phyloP scores from a whole-genome alignment of 2,113 vertebrate species.

The Dipodomys spectabilis region DNA sequence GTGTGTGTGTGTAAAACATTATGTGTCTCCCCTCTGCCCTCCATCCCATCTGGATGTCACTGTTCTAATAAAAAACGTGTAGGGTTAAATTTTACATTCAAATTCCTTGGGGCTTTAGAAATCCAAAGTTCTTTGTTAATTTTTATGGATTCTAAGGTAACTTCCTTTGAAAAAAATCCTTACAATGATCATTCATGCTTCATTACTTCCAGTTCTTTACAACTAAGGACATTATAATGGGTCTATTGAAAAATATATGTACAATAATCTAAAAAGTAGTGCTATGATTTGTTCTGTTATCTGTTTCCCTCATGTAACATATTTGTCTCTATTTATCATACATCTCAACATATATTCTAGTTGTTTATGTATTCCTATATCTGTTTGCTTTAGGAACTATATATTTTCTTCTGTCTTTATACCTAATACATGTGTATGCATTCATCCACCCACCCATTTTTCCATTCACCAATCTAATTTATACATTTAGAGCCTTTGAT shows the following conservation, averaged over 20 bases:
- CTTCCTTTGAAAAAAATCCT: constrained; percentile 66
- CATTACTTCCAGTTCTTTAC: constrained; percentile 60
- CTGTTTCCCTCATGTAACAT: neutral
- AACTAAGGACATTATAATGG: constrained; percentile 48
- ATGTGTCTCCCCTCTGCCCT: constrained; percentile 39
- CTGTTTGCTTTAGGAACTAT: neutral
- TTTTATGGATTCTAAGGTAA: constrained; percentile 61
- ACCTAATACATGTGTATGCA: neutral
- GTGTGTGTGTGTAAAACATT: neutral
- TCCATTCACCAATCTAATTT: neutral
- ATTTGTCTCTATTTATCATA: neutral
- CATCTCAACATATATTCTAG: neutral
- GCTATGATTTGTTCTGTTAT: constrained; percentile 31
- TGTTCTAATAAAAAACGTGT: constrained; percentile 36
- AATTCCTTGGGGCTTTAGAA: constrained; percentile 49
- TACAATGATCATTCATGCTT: constrained; percentile 59
- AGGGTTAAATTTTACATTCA: constrained; percentile 52
- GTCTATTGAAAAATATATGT: constrained; percentile 34
- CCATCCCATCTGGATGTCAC: constrained; percentile 62
- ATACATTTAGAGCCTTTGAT: neutral
- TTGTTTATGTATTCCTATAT: neutral
- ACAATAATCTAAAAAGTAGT: constrained; percentile 42
- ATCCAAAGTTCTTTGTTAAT: constrained; percentile 56
- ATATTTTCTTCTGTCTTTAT: constrained; percentile 45
- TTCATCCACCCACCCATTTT: too few species aligned